These are phyloP conservation scores for Esperia sulphurella DNA, from an alignment of 2,888 invertebrate genomes.

Conservation along the genomic window DNA sequence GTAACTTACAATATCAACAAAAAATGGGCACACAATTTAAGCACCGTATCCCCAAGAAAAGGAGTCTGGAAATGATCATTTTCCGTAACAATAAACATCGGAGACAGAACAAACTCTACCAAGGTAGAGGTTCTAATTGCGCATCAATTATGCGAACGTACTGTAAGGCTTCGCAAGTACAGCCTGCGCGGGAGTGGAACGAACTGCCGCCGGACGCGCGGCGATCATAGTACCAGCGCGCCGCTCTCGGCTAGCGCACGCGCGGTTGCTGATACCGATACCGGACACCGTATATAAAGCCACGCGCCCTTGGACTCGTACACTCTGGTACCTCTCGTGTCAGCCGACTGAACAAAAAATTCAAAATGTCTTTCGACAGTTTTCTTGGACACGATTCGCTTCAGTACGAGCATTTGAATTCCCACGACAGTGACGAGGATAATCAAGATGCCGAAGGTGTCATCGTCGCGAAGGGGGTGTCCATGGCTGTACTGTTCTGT, in stretches of 20 bases:
- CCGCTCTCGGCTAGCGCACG: constrained; percentile 61
- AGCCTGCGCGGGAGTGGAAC: constrained; percentile 59
- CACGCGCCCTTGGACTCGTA: constrained; percentile 32
- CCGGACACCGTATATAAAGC: constrained; percentile 52
- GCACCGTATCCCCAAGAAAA: too few relatives aligned
- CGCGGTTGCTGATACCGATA: constrained; percentile 54
- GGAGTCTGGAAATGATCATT: too few relatives aligned
- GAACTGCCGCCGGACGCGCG: constrained; percentile 32
- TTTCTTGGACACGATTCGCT: constrained; percentile 14
- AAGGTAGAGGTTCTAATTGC: constrained; percentile 6
- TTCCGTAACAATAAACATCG: not conserved
- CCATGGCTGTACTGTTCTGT: constrained; percentile 87
- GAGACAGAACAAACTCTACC: not conserved
- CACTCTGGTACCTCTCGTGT: constrained; percentile 28
- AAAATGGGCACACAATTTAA: too few relatives aligned
- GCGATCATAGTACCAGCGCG: constrained; percentile 55
- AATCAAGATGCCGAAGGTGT: constrained; percentile 62
- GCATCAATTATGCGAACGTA: constrained; percentile 22
- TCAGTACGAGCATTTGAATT: too few relatives aligned
- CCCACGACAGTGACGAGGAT: constrained; percentile 21
- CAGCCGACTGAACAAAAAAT: constrained; percentile 10
- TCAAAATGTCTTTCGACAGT: constrained; percentile 30
- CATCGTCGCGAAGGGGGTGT: constrained; percentile 85
- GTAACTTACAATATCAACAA: too few relatives aligned
- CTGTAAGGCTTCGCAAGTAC: constrained; percentile 44